A percentile compares a stretch with the other conserved stretches of the same genome.
phyloP scores from a whole-genome alignment of 1,140 invertebrate genomes.

The silkworm (Bombyx mori) region ASM3026992v2 NC_085119.1:9935501-9936000 shows the following conservation, averaged over 20 bases:
- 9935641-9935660: not conserved
- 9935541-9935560: conserved; percentile 6
- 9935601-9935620: conserved; percentile 1
- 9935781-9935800: conserved; percentile 67
- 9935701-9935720: not conserved
- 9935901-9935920: not conserved
- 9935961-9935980: conserved; percentile 58
- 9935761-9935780: conserved; percentile 79
- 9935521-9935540: conserved; percentile 13
- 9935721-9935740: conserved; percentile 48
- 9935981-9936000: conserved; percentile 42
- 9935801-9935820: conserved; percentile 45
- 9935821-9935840: conserved; percentile 68
- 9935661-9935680: no score
- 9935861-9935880: conserved; percentile 5
- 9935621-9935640: conserved; percentile 2
- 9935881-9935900: not conserved
- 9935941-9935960: conserved; percentile 70
- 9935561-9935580: conserved; percentile 15
- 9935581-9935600: conserved; percentile 34
- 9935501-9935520: conserved; percentile 52
- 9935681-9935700: no score
- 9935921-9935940: conserved; percentile 77
- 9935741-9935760: conserved; percentile 73
- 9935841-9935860: conserved; percentile 65